Evolutionary conservation across 53 echinoderm and acorn worm species (phyloP).

Genomic region (Stichopus horrens): DNA sequence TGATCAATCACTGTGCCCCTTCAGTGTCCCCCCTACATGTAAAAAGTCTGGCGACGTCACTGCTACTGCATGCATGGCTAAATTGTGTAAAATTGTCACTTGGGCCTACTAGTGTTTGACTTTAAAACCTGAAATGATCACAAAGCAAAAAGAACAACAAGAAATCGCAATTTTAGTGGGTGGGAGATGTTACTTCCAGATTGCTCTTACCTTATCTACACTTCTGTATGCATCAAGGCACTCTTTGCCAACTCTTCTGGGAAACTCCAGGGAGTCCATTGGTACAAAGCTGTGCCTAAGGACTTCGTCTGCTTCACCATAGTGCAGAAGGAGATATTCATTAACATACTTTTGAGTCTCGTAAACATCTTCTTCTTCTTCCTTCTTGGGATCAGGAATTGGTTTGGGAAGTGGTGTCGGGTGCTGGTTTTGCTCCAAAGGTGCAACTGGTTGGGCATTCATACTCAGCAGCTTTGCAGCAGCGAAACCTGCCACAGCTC

Average conservation of each 20-base stretch:
- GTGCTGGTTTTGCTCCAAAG: slow-evolving; percentile 15
- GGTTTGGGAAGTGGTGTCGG: slow-evolving; percentile 32
- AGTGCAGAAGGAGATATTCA: slow-evolving; percentile 90
- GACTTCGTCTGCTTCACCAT: slow-evolving; percentile 80
- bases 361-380: slow-evolving; percentile 69
- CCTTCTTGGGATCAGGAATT: slow-evolving; percentile 1
- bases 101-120: too few species aligned
- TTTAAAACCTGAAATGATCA: too few species aligned
- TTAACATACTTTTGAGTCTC: slow-evolving; percentile 89
- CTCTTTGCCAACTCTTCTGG: slow-evolving; percentile 87
- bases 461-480: slow-evolving; percentile 11
- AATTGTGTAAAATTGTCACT: too few species aligned
- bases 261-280: slow-evolving; percentile 83
- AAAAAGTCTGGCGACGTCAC: too few species aligned
- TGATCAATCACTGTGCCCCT: too few species aligned
- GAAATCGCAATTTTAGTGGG: too few species aligned
- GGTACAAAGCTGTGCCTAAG: slow-evolving; percentile 88
- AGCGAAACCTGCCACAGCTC: slow-evolving; percentile 35
- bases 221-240: slow-evolving; percentile 68
- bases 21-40: too few species aligned
- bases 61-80: too few species aligned
- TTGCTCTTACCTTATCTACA: slow-evolving; percentile 69
- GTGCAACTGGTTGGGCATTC: neutral
- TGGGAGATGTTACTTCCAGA: too few species aligned
- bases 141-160: too few species aligned